phyloP scores from a whole-genome alignment of 2,888 invertebrate genomes.

The Mesodorylaimus sp. region DNA sequence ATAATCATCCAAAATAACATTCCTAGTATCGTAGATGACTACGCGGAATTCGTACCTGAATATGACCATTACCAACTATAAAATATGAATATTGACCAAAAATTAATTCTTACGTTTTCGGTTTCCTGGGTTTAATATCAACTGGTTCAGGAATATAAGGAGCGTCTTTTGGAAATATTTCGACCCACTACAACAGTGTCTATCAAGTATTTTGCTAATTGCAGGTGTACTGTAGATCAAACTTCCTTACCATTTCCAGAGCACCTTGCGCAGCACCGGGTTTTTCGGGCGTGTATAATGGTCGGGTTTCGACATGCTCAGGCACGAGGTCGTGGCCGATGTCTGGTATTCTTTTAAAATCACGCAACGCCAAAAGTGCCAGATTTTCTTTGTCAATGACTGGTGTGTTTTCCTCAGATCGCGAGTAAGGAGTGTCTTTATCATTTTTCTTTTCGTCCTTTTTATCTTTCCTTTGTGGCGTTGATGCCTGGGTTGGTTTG shows the following conservation, averaged over 20 bases:
- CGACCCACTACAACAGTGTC: too few relatives aligned
- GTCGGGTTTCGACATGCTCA: constrained; percentile 10
- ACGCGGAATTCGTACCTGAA: constrained; percentile 4
- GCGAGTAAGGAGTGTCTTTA: too few relatives aligned
- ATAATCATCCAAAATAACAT: constrained; percentile 4
- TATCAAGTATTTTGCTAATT: too few relatives aligned
- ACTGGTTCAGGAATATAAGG: not conserved
- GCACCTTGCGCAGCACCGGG: constrained; percentile 35
- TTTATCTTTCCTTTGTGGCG: too few relatives aligned
- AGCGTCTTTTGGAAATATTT: not conserved
- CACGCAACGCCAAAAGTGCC: constrained; percentile 33
- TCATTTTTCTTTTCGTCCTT: too few relatives aligned
- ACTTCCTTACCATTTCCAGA: too few relatives aligned
- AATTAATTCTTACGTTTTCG: not conserved
- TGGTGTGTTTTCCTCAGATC: not conserved
- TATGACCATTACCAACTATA: not conserved
- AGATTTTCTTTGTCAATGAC: constrained; percentile 14
- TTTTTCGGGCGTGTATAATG: constrained; percentile 34
- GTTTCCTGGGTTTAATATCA: constrained; percentile 3
- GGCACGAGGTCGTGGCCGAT: constrained; percentile 17
- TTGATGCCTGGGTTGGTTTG: too few relatives aligned
- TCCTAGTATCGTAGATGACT: constrained; percentile 5
- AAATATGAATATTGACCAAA: not conserved
- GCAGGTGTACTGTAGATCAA: too few relatives aligned
- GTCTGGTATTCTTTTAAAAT: constrained; percentile 59